These are phyloP conservation scores for Hydropotes inermis DNA, from an alignment of 2,113 vertebrate genomes.

Conservation along the genomic window DNA sequence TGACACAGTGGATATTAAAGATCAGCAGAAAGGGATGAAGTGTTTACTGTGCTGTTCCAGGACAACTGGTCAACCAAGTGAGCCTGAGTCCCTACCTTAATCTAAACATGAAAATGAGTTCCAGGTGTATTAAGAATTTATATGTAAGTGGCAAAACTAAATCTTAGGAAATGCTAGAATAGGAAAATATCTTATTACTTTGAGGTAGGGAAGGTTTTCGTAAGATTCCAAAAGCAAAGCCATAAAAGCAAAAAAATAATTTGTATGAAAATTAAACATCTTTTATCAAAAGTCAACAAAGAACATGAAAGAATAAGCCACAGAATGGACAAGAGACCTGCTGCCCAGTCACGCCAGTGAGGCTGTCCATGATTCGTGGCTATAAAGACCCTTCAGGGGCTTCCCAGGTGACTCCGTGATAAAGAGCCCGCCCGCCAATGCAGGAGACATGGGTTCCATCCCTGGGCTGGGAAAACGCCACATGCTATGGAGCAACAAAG, in stretches of 20 bases:
- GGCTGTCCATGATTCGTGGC: not conserved
- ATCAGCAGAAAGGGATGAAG: not conserved
- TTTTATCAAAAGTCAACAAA: not conserved
- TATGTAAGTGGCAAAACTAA: not conserved
- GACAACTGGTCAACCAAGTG: not conserved
- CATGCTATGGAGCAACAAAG: not conserved
- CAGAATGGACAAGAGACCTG: not conserved
- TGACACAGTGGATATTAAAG: not conserved
- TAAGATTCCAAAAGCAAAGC: not conserved
- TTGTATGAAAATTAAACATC: not conserved
- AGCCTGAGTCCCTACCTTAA: not conserved
- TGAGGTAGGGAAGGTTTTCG: not conserved
- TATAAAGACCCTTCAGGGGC: not conserved
- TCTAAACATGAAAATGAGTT: not conserved
- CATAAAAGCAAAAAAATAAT: not conserved
- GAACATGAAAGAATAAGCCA: not conserved
- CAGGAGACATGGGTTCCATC: not conserved
- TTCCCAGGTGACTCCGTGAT: not conserved
- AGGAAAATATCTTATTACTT: not conserved
- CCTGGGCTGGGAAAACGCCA: not conserved
- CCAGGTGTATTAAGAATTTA: not conserved
- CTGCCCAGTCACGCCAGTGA: accelerated
- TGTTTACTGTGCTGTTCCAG: not conserved
- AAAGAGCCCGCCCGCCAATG: not conserved
- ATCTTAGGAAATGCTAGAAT: not conserved